Base-by-base conservation (phyloP, 2,888 invertebrate species). In the Drosophila ezoana region DNA sequence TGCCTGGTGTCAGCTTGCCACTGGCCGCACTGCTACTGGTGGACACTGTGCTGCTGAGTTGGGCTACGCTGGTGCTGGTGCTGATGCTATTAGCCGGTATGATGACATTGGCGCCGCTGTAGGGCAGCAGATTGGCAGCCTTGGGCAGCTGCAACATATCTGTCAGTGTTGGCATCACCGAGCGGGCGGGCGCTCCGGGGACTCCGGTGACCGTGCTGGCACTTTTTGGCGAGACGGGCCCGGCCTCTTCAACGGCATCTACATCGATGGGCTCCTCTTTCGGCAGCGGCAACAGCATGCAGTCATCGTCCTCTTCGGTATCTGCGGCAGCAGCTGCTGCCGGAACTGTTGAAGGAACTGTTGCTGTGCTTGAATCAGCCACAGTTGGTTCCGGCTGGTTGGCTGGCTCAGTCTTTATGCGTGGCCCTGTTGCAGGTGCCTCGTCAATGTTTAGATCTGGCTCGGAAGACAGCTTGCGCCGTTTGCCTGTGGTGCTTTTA, bases 201-300 rank as follows among this genome's bases (percentile, higher is more conserved):
- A 4, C 40, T 11, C 16, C 28, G 14, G 10, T 13, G 16, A 8
- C 18, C 8, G 28, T 40, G 52, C 28, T 52, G 13, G 41, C n/a
- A 4, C 40, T 28, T 18, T 20, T 61, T 1, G 35, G 38, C 1
- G 23, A 16, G 33, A 2, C 38, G 10, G 47, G 18, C 1, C 35
- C 20, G 33, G 49, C 2, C n/a, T 72, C 82, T 3, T 85, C 81
- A 0, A 87, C 87, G 10, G 89, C 91, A 72, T 92, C 92, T 23
- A 91, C 90, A 75, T 92, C 92, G 41, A 92, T 90, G 10, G 92
- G 92, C 45, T 92, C 92, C n/a, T 91, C 86, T 71, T 92, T 92
- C 1, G 92, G 91, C 69, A 58, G 87, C 16, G 61, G 89, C 66
- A 58, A 67, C 61, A 38, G 68, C 79, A 75, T 65, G 57, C 87